Conservation (phyloP, 2,888 invertebrate genomes). For the Patella caerulea region DNA sequence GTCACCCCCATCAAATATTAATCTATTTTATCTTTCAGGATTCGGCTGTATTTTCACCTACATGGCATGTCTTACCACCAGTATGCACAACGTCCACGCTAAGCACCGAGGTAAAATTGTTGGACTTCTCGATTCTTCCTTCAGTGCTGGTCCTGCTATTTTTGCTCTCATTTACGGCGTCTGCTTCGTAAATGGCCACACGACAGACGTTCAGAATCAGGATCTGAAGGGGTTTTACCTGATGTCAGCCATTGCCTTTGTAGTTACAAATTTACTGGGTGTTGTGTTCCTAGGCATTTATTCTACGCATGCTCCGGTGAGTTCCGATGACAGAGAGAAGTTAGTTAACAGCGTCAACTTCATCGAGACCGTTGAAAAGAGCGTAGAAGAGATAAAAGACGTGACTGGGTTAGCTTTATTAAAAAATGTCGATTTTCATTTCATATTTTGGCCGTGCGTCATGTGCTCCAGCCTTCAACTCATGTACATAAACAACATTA, state of each 20-base stretch:
- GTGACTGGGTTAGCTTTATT: constrained; percentile 48
- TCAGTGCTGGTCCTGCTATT: constrained; percentile 28
- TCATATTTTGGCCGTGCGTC: constrained; percentile 52
- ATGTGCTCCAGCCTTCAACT: constrained; percentile 56
- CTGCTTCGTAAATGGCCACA: constrained; percentile 19
- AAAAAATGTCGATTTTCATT: constrained; percentile 51
- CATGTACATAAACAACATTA: constrained; percentile 54
- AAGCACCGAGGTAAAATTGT: constrained; percentile 30
- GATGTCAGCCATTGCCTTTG: constrained; percentile 22
- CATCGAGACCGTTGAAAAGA: neutral
- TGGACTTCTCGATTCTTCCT: constrained; percentile 29
- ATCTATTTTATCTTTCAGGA: constrained; percentile 19
- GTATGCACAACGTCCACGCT: constrained; percentile 26
- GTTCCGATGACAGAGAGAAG: neutral
- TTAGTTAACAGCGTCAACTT: neutral
- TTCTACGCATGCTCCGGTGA: neutral
- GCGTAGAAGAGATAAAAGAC: constrained; percentile 27
- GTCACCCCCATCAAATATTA: no score
- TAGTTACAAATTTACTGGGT: constrained; percentile 24
- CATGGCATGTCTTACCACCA: constrained; percentile 28
- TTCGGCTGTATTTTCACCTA: constrained; percentile 30
- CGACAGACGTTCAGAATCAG: constrained; percentile 18
- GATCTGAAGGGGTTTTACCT: constrained; percentile 29
- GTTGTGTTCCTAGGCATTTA: constrained; percentile 21
- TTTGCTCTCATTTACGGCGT: constrained; percentile 27